A percentile compares a stretch with the other conserved stretches of the same genome.
These are phyloP conservation scores for Phalangium opilio DNA, from an alignment of 2,888 invertebrate species.

Conservation along the genomic window DNA sequence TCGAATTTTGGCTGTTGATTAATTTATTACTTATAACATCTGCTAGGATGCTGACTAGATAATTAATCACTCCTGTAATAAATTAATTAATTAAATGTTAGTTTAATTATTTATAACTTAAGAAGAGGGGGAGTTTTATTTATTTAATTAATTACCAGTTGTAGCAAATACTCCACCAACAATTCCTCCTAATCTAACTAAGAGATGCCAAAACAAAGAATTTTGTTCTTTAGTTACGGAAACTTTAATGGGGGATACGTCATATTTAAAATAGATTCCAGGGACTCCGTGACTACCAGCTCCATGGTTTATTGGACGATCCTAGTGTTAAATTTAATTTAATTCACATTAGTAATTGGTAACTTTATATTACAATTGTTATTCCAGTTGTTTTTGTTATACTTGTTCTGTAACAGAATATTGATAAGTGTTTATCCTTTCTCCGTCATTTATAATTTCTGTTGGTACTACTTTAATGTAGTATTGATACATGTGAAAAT, in stretches of 20 bases:
- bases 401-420: conserved; percentile 70
- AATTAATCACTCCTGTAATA: no score
- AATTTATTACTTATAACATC: no score
- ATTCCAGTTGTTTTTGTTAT: not conserved
- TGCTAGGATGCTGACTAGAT: no score
- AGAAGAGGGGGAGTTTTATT: no score
- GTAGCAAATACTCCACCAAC: conserved; percentile 85
- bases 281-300: conserved; percentile 82
- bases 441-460: conserved; percentile 43
- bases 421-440: conserved; percentile 50
- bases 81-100: no score
- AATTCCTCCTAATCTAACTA: conserved; percentile 73
- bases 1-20: no score
- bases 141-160: conserved; percentile 38
- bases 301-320: conserved; percentile 51
- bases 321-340: conserved; percentile 36
- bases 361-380: not conserved
- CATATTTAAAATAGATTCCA: conserved; percentile 89
- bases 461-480: conserved; percentile 93
- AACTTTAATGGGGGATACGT: conserved; percentile 76
- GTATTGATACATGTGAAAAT: conserved; percentile 70
- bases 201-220: conserved; percentile 49
- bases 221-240: conserved; percentile 53
- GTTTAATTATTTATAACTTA: no score
- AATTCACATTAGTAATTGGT: not conserved